Evolutionary conservation across 2,797 vertebrate genomes (phyloP).

Genomic region (Sebastes itinus): DNA sequence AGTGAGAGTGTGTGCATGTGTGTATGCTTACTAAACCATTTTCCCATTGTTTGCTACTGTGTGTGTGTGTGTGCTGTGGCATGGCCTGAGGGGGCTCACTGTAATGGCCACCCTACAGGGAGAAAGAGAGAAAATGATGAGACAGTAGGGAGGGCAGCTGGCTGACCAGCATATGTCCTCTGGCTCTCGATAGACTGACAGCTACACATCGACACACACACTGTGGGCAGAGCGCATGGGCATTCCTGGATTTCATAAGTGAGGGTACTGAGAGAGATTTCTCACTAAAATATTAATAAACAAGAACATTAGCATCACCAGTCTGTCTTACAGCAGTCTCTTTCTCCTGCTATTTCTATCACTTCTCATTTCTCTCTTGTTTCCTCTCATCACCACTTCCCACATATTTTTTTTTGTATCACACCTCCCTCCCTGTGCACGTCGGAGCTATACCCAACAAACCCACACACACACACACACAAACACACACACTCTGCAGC

Average conservation of each 20-base stretch:
- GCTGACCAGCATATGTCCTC: conserved; percentile 68
- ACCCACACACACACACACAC: background rate
- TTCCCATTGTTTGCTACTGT: conserved; percentile 37
- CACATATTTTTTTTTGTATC: background rate
- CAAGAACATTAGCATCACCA: conserved; percentile 14
- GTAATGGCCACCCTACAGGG: conserved; percentile 70
- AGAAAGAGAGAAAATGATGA: conserved; percentile 69
- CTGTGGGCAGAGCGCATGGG: conserved; percentile 2
- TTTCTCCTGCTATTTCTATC: background rate
- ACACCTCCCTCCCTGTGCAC: background rate
- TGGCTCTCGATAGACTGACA: conserved; percentile 59
- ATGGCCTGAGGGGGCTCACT: conserved; percentile 58
- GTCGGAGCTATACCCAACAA: background rate
- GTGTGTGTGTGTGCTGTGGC: conserved; percentile 18
- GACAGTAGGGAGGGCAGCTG: conserved; percentile 54
- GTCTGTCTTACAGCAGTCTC: background rate
- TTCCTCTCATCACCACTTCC: conserved; percentile 1
- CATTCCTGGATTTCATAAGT: conserved; percentile 29
- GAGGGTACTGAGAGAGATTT: background rate
- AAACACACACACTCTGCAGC: background rate
- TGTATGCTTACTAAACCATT: conserved; percentile 3
- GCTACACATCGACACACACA: conserved; percentile 30
- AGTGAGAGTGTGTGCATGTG: background rate
- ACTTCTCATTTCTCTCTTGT: conserved; percentile 1
- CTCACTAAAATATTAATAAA: conserved; percentile 43